phyloP scores from a whole-genome alignment of 2,113 vertebrate species.

The Columba livia region DNA sequence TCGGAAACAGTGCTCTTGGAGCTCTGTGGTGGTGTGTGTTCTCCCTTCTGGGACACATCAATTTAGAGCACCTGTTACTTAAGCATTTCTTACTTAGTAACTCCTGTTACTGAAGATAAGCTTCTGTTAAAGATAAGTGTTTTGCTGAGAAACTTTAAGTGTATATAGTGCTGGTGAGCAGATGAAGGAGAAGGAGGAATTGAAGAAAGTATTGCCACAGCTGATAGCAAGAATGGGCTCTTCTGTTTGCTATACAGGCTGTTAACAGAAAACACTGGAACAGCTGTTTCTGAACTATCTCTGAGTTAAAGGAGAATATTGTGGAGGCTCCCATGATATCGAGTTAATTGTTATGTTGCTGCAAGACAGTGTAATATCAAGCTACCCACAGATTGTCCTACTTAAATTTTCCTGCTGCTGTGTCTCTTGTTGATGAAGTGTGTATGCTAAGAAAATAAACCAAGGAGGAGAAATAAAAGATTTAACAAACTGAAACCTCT shows the following conservation, averaged over 20 bases:
- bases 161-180: neutral
- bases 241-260: neutral
- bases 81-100: neutral
- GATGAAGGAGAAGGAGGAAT: neutral
- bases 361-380: neutral
- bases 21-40: neutral
- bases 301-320: neutral
- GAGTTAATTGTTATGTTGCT: neutral
- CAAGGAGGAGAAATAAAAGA: neutral
- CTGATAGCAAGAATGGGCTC: neutral
- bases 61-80: neutral
- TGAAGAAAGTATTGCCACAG: neutral
- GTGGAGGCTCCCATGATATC: neutral
- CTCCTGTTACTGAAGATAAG: neutral
- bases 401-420: neutral
- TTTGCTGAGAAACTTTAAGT: neutral
- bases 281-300: neutral
- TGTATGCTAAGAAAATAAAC: neutral
- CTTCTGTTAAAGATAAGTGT: neutral
- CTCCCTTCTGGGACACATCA: neutral
- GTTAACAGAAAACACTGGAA: neutral
- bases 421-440: neutral
- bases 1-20: neutral
- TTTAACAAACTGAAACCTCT: neutral
- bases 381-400: neutral